Evolutionary conservation across 2,797 vertebrate genomes (phyloP).

Genomic region (Megaceryle alcyon): DNA sequence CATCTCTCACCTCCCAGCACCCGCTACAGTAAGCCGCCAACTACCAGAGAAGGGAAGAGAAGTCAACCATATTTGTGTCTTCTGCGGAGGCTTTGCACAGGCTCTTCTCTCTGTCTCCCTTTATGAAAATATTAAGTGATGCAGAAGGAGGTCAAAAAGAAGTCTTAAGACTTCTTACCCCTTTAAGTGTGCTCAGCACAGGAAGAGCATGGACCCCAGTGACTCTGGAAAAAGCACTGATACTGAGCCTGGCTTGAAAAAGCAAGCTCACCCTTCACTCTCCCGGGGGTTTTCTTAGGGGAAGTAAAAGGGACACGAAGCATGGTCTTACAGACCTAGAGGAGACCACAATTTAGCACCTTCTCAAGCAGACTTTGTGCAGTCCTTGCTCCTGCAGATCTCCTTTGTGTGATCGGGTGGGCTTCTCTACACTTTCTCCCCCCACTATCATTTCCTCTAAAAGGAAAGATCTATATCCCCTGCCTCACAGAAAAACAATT

Average conservation of each 20-base stretch:
- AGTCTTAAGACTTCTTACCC: background rate
- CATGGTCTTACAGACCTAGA: background rate
- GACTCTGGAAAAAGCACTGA: background rate
- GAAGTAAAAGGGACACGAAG: background rate
- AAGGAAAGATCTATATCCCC: background rate
- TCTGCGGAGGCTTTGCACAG: background rate
- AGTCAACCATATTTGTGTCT: background rate
- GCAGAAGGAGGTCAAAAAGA: background rate
- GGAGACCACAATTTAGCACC: background rate
- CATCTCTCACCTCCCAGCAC: background rate
- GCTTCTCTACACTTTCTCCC: background rate
- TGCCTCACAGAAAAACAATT: background rate
- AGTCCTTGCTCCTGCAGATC: background rate
- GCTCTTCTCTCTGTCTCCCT: background rate
- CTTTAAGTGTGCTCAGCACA: background rate
- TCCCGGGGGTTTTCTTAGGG: background rate
- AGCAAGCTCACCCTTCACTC: background rate
- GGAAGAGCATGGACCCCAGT: background rate
- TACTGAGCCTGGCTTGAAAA: background rate
- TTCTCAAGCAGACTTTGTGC: background rate
- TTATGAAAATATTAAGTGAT: background rate
- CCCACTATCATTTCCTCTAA: background rate
- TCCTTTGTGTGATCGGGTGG: background rate
- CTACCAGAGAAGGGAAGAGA: background rate
- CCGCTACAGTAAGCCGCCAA: background rate